Evolutionary conservation across 2,797 vertebrate species (phyloP), one percentile per base, ranked within the genome.

Genomic region (Limnodromus scolopaceus): DNA sequence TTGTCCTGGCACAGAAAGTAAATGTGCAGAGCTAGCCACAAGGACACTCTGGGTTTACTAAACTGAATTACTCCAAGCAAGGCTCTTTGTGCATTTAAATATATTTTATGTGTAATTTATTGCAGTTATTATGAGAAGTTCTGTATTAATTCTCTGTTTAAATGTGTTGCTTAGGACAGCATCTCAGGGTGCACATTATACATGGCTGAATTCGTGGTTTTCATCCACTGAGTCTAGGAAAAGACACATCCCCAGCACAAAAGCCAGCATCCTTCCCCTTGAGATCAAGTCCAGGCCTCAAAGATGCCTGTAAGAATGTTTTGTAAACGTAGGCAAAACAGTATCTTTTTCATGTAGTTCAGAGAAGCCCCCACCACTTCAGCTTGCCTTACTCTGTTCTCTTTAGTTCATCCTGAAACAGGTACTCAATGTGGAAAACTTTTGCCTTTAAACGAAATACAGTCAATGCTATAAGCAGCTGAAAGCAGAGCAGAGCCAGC

Each of bases 361-460:
- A 72, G n/a, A 93, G 51, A 86, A 75, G 61, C 19, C 17, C 39
- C 78, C 64, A 60, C 10, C 15, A 32, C 41, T 92, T 60, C 57
- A 84, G 43, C 11, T 61, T 81, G 76, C 45, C 45, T 72, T 91
- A 22, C 3, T 66, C 39, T 72, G 8, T 38, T 69, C 66, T 54
- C 65, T 85, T 80, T 28, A 81, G 48, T 53, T 92, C 49, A 66
- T 57, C 49, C 72, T 79, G 54, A 90, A 84, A 39, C 13, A 30
- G 24, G 10, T 46, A 36, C 13, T 22, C 10, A 51, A 18, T 1
- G 4, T 55, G 53, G 30, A 76, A 60, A 48, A 30, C 19, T 72
- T 78, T 8, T 84, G 63, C 51, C 28, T 88, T 78, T 70, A 51
- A 0, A 1, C 15, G 7, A 72, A 71, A 51, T 9, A 43, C 6